Percentiles rank a stretch among this genome's conserved stretches.
Evolutionary conservation across 2,797 vertebrate genomes (phyloP).

Genomic region (Merluccius polli): DNA sequence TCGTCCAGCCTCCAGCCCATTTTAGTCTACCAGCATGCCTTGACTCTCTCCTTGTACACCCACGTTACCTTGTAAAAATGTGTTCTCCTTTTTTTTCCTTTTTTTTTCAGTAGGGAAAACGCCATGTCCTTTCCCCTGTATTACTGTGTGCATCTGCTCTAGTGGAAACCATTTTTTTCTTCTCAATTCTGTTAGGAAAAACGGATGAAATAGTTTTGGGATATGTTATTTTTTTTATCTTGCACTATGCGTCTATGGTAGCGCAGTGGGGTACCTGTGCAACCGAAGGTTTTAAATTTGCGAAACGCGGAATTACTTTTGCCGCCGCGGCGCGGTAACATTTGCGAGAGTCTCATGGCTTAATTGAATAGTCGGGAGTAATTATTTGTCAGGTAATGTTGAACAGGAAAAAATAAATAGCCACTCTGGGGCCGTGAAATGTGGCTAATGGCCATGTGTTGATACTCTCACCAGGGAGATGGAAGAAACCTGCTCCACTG

Average conservation of each 20-base stretch:
- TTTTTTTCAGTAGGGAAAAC: constrained; percentile 59
- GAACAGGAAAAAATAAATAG: constrained; percentile 70
- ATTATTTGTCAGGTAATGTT: constrained; percentile 72
- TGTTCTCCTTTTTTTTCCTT: constrained; percentile 34
- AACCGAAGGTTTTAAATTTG: constrained; percentile 43
- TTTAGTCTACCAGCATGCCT: constrained; percentile 51
- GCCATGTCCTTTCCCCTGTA: constrained; percentile 61
- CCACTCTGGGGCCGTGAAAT: constrained; percentile 67
- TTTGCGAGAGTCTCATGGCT: constrained; percentile 54
- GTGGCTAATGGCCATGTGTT: constrained; percentile 73
- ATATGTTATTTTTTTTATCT: constrained; percentile 60
- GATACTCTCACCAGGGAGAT: constrained; percentile 69
- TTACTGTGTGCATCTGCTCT: constrained; percentile 62
- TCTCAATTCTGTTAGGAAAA: constrained; percentile 35
- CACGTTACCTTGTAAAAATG: constrained; percentile 67
- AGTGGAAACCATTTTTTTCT: constrained; percentile 53
- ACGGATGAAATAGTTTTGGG: constrained; percentile 56
- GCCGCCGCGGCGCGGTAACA: constrained; percentile 40
- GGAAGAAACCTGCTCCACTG: constrained; percentile 63
- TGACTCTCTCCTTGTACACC: constrained; percentile 61
- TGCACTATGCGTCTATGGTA: constrained; percentile 47
- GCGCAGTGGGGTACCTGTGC: constrained; percentile 45
- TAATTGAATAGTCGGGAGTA: constrained; percentile 70
- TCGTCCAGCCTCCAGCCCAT: constrained; percentile 52
- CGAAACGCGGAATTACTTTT: constrained; percentile 47